These are phyloP conservation scores for Galeopsomyia nigrocyanea DNA, from an alignment of 2,888 invertebrate species.

Conservation along the genomic window DNA sequence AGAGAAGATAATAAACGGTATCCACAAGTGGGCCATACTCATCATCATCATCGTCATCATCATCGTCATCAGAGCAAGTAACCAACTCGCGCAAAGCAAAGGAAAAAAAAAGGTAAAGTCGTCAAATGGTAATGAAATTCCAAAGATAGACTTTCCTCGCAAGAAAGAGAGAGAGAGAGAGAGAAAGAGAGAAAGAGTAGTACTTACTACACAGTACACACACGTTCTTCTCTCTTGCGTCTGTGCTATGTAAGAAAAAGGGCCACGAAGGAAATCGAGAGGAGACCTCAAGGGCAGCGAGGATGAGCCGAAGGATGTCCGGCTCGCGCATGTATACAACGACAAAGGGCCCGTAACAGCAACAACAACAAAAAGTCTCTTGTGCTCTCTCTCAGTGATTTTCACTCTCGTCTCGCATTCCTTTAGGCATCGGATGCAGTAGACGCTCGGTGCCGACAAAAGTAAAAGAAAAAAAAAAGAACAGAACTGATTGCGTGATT, in stretches of 20 bases:
- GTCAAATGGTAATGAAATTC: constrained; percentile 15
- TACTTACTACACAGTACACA: constrained; percentile 40
- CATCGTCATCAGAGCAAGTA: constrained; percentile 2
- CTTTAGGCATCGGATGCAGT: constrained; percentile 47
- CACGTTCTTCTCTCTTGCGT: neutral
- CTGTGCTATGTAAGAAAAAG: neutral
- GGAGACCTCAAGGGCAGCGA: constrained; percentile 59
- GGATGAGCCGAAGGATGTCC: constrained; percentile 52
- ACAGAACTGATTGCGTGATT: neutral
- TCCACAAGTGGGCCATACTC: constrained; percentile 52
- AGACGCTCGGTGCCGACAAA: constrained; percentile 14
- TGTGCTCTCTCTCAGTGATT: no score
- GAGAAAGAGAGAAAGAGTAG: neutral
- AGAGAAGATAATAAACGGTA: constrained; percentile 37
- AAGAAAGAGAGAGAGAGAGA: neutral
- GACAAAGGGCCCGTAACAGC: constrained; percentile 45
- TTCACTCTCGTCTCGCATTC: no score
- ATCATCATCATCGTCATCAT: no score
- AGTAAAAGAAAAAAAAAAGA: constrained; percentile 12
- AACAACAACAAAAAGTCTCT: constrained; percentile 47
- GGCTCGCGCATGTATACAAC: constrained; percentile 33
- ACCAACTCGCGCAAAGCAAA: constrained; percentile 5
- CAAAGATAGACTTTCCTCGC: neutral
- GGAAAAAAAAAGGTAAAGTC: neutral
- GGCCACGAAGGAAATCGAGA: constrained; percentile 51